A percentile compares a stretch with the other conserved stretches of the same genome.
These are phyloP conservation scores for Epinotia ramella DNA, from an alignment of 2,888 invertebrate species.

Conservation along the genomic window DNA sequence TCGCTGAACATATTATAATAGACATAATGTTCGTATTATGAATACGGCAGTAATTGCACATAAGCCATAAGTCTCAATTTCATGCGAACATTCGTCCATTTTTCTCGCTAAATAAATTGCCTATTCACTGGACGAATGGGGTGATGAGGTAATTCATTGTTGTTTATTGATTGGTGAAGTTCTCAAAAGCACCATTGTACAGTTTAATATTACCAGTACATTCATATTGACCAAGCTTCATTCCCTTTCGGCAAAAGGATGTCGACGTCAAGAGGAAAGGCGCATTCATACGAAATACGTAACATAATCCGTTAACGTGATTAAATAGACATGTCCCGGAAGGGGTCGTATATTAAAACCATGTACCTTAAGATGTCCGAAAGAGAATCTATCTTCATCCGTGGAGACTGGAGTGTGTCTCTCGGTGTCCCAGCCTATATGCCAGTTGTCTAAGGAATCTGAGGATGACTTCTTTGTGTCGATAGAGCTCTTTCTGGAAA, in stretches of 20 bases:
- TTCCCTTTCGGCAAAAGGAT: conserved; percentile 27
- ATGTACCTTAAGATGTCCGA: conserved; percentile 76
- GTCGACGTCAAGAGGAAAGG: neutral
- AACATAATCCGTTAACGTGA: conserved; percentile 12
- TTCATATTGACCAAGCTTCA: too few species aligned
- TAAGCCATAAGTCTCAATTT: conserved; percentile 29
- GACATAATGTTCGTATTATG: conserved; percentile 16
- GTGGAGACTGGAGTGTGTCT: conserved; percentile 87
- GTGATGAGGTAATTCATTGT: conserved; percentile 41
- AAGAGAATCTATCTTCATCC: conserved; percentile 83
- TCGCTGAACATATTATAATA: conserved; percentile 11
- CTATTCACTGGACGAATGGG: conserved; percentile 38
- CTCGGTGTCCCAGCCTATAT: conserved; percentile 89
- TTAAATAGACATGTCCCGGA: conserved; percentile 7
- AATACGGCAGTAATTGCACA: conserved; percentile 31
- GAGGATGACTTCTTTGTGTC: conserved; percentile 86
- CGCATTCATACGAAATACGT: neutral
- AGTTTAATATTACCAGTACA: conserved; percentile 7
- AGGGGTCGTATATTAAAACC: conserved; percentile 51
- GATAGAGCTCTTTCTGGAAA: conserved; percentile 81
- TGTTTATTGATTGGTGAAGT: conserved; percentile 38
- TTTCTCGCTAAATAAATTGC: conserved; percentile 43
- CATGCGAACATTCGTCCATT: conserved; percentile 37
- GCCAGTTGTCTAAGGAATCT: conserved; percentile 89
- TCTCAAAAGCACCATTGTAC: conserved; percentile 32